Conservation (phyloP, 2,797 vertebrate species). For the Parauchenoglanis ngamensis region DNA sequence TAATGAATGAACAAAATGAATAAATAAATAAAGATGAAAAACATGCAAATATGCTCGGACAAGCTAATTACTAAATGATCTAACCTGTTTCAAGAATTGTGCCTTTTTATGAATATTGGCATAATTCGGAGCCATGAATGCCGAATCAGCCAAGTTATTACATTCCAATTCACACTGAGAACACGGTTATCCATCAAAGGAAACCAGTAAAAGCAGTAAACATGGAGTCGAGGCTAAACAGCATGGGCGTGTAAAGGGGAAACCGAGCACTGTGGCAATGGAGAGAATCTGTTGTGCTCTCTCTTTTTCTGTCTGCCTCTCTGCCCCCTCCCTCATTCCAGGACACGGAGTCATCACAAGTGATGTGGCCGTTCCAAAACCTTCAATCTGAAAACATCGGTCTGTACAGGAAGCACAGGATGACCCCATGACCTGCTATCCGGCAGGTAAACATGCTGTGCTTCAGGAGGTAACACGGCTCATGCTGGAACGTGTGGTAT, state of each 20-base stretch:
- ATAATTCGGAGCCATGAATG: background rate
- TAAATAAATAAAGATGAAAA: background rate
- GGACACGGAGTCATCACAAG: background rate
- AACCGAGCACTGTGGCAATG: constrained; percentile 13
- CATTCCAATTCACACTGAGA: background rate
- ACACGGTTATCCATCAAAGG: background rate
- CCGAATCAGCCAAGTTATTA: background rate
- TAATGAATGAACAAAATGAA: background rate
- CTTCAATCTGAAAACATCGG: background rate
- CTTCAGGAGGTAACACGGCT: background rate
- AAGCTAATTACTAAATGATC: background rate
- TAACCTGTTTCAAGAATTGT: background rate
- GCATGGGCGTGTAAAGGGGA: background rate
- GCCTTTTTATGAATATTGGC: background rate
- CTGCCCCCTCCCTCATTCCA: background rate
- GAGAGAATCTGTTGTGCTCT: constrained; percentile 8
- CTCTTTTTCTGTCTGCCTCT: background rate
- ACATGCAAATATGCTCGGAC: background rate
- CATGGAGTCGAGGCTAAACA: constrained; percentile 5
- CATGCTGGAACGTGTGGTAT: background rate
- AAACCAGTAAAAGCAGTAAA: constrained; percentile 3
- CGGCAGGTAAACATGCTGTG: background rate
- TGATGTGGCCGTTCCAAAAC: constrained; percentile 3
- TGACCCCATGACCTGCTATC: constrained; percentile 25
- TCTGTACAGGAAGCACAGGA: constrained; percentile 3